Evolutionary conservation across 2,797 vertebrate species (phyloP).

Genomic region (Coracias cyanogaster): DNA sequence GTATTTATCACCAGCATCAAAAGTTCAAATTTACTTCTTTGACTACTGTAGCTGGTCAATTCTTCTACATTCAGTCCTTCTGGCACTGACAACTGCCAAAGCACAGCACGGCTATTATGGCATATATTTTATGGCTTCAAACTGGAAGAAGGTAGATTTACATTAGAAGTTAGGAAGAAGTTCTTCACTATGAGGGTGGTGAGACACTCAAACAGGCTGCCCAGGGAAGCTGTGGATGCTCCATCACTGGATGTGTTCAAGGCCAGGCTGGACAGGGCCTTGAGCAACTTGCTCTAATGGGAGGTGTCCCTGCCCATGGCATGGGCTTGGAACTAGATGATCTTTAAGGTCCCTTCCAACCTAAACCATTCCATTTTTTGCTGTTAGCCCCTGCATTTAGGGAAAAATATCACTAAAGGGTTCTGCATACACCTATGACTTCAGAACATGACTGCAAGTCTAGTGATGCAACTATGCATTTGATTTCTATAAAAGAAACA

Average conservation of each 20-base stretch:
- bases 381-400: conserved; percentile 22
- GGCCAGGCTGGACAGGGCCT: no score
- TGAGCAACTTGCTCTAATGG: no score
- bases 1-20: conserved; percentile 26
- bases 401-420: conserved; percentile 10
- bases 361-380: not conserved
- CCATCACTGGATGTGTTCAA: no score
- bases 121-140: not conserved
- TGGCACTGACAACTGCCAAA: conserved; percentile 32
- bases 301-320: no score
- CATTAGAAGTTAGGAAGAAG: not conserved
- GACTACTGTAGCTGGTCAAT: not conserved
- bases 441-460: not conserved
- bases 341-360: not conserved
- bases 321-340: not conserved
- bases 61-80: not conserved
- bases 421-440: not conserved
- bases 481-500: conserved; percentile 51
- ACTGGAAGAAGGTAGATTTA: not conserved
- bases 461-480: conserved; percentile 22
- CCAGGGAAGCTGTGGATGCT: not conserved
- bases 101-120: not conserved
- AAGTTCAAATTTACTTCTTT: conserved; percentile 10
- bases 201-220: not conserved
- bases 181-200: not conserved